A percentile compares a stretch with the other conserved stretches of the same genome.
These are phyloP conservation scores for Cochlearius cochlearius DNA, from an alignment of 2,113 vertebrate genomes.

Conservation along the genomic window DNA sequence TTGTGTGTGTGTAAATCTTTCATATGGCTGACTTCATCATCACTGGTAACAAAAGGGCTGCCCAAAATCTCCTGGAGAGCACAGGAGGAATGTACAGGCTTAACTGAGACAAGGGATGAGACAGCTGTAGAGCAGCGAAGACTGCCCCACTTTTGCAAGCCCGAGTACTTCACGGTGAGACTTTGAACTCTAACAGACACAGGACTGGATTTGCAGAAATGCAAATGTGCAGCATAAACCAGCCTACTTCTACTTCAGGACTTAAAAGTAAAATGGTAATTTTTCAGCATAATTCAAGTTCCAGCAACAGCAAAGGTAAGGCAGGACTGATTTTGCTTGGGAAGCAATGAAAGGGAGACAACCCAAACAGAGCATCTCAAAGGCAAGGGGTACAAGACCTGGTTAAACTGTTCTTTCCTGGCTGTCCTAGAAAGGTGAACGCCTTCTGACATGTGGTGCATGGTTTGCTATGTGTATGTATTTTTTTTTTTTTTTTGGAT, in stretches of 20 bases:
- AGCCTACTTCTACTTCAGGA: not conserved
- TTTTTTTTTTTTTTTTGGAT: not conserved
- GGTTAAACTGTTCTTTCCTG: not conserved
- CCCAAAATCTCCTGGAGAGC: not conserved
- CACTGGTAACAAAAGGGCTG: not conserved
- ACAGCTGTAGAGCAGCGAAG: not conserved
- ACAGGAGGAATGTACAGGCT: not conserved
- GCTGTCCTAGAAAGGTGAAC: not conserved
- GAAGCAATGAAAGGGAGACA: not conserved
- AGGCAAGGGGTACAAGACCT: not conserved
- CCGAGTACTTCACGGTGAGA: not conserved
- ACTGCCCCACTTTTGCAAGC: slow-evolving; percentile 6
- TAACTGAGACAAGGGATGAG: not conserved
- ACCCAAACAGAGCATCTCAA: not conserved
- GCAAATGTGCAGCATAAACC: not conserved
- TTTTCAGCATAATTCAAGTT: not conserved
- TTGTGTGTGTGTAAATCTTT: not conserved
- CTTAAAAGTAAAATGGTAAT: not conserved
- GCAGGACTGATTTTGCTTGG: not conserved
- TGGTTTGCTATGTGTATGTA: not conserved
- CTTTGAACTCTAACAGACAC: slow-evolving; percentile 14
- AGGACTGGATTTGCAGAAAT: not conserved
- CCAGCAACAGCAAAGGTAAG: not conserved
- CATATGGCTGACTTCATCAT: not conserved
- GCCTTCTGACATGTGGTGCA: not conserved